Conservation (phyloP, 2,113 vertebrate species). For the Noturus placidus region DNA sequence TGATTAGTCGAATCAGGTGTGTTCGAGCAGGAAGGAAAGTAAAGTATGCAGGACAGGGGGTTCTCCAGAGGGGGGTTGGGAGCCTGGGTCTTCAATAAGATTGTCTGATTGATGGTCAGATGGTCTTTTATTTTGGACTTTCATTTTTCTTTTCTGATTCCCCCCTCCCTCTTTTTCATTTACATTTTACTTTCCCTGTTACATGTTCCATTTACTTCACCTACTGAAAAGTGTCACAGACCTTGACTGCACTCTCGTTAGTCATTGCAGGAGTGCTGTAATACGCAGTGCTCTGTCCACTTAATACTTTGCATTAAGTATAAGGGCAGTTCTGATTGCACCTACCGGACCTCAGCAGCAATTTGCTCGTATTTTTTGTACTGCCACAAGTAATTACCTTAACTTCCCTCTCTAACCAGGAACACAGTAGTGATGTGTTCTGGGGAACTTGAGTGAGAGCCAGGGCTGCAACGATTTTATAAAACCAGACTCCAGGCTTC, state of each 20-base stretch:
- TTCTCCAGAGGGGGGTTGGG: background rate
- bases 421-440: background rate
- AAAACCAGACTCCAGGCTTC: background rate
- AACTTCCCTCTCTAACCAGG: background rate
- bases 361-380: background rate
- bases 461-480: background rate
- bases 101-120: background rate
- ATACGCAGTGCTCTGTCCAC: background rate
- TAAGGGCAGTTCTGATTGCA: background rate
- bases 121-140: background rate
- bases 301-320: background rate
- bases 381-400: background rate
- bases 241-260: background rate
- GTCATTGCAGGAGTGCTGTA: background rate
- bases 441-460: background rate
- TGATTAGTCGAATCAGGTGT: background rate
- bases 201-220: background rate
- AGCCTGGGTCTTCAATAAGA: background rate
- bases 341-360: background rate
- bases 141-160: background rate
- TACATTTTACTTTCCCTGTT: background rate
- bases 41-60: background rate
- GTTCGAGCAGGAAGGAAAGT: background rate
- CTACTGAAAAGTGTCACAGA: background rate
- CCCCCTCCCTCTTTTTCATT: background rate